phyloP scores from a whole-genome alignment of 2,888 invertebrate genomes.

The Sarcophaga carnaria region DNA sequence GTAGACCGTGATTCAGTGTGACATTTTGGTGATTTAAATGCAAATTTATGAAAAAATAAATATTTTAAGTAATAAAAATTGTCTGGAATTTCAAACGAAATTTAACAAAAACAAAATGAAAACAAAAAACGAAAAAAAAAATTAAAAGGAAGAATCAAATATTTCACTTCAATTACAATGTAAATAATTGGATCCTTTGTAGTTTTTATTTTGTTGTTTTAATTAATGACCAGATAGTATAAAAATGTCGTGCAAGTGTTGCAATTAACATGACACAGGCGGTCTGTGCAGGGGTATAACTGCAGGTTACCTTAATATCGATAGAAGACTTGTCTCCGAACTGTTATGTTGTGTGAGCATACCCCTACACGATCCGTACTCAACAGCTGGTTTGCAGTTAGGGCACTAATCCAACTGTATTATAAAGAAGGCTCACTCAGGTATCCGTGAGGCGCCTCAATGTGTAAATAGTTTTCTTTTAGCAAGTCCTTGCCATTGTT shows the following conservation, averaged over 20 bases:
- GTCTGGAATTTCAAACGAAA: slow-evolving; percentile 63
- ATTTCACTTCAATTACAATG: slow-evolving; percentile 45
- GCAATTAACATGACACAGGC: too few species aligned
- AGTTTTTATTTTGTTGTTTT: neutral
- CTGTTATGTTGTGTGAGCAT: too few species aligned
- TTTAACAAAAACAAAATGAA: neutral
- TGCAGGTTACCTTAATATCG: too few species aligned
- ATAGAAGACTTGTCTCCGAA: too few species aligned
- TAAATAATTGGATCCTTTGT: slow-evolving; percentile 38
- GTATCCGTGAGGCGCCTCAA: too few species aligned
- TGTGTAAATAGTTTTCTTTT: too few species aligned
- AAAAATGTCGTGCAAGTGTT: neutral
- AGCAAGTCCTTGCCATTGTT: too few species aligned
- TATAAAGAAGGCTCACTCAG: too few species aligned
- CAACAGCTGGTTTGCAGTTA: too few species aligned
- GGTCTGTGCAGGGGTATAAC: too few species aligned
- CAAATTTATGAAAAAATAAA: slow-evolving; percentile 67
- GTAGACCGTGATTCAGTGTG: slow-evolving; percentile 63
- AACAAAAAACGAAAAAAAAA: neutral
- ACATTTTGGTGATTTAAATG: slow-evolving; percentile 72
- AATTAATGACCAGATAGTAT: slow-evolving; percentile 14
- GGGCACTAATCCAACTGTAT: too few species aligned
- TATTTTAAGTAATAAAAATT: slow-evolving; percentile 69
- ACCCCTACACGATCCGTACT: too few species aligned
- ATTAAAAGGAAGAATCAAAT: neutral